Percentiles rank a stretch among this genome's conserved stretches.
These are phyloP conservation scores for Parus major DNA, from an alignment of 2,113 vertebrate species.

Conservation along the genomic window DNA sequence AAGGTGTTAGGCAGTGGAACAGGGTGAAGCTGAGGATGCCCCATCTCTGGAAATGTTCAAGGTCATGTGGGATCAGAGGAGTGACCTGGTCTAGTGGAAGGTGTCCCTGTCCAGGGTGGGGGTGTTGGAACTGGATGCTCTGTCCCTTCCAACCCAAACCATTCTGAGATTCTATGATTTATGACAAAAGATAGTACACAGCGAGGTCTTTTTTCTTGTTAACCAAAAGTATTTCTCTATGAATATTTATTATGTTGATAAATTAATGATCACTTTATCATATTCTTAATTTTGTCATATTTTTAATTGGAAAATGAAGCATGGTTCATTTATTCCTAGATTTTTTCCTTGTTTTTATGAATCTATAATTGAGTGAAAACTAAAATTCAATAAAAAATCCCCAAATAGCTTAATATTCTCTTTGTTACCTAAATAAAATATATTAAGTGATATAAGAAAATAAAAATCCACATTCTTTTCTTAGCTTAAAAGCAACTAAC, in stretches of 20 bases:
- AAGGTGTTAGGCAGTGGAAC: neutral
- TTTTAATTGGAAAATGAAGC: conserved; percentile 22
- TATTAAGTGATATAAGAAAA: neutral
- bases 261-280: neutral
- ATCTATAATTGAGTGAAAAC: neutral
- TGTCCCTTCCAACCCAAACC: neutral
- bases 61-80: neutral
- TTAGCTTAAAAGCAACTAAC: neutral
- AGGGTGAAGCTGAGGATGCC: neutral
- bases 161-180: neutral
- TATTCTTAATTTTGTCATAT: conserved; percentile 6
- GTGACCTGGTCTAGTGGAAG: neutral
- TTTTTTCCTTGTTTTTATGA: neutral
- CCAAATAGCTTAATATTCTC: neutral
- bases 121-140: neutral
- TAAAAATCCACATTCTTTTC: neutral
- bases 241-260: neutral
- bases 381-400: neutral
- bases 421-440: conserved; percentile 1
- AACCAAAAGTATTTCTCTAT: neutral
- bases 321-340: neutral
- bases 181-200: neutral
- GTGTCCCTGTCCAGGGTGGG: neutral
- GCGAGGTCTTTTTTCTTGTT: neutral
- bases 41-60: neutral